Evolutionary conservation across 2,113 vertebrate species (phyloP).

Genomic region (Lamprotornis superbus): DNA sequence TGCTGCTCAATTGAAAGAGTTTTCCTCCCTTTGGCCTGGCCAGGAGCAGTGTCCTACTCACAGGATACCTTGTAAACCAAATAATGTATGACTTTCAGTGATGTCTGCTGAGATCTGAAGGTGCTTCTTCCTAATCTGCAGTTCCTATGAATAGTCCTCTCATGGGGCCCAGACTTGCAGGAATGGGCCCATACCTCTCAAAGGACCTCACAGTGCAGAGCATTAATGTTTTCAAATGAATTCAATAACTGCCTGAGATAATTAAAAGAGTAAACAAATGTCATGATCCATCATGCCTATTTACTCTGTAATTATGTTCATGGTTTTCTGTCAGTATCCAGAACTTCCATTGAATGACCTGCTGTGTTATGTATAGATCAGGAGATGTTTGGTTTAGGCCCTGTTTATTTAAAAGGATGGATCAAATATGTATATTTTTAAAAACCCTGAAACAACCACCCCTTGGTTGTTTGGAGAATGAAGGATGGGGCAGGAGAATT

Average conservation of each 20-base stretch:
- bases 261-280: constrained; percentile 12
- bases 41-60: background rate
- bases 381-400: background rate
- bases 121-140: background rate
- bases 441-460: background rate
- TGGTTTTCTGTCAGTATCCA: constrained; percentile 20
- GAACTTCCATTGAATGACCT: background rate
- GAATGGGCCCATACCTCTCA: background rate
- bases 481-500: background rate
- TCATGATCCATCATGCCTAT: background rate
- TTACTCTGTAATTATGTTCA: constrained; percentile 17
- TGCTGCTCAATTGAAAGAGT: background rate
- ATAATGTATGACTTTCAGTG: background rate
- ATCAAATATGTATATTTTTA: background rate
- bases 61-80: background rate
- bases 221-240: constrained; percentile 9
- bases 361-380: background rate
- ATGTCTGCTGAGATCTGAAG: background rate
- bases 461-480: background rate
- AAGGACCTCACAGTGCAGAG: background rate
- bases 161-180: background rate
- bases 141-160: background rate
- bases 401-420: constrained; percentile 43
- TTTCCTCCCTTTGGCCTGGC: background rate
- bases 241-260: constrained; percentile 23